Evolutionary conservation across 2,888 invertebrate species (phyloP).

Genomic region (Tanytarsus gracilentus): DNA sequence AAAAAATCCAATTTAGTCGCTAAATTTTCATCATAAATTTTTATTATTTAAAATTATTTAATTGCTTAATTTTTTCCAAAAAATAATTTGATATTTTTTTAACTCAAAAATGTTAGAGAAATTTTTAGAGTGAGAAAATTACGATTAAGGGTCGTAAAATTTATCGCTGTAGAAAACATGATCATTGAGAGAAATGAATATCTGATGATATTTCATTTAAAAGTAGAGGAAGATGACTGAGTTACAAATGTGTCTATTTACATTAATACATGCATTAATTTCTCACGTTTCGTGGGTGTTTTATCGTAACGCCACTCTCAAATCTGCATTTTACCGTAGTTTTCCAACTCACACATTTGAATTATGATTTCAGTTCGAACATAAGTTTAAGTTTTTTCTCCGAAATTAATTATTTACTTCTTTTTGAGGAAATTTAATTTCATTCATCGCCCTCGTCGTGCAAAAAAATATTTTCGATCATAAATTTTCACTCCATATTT

Average conservation of each 20-base stretch:
- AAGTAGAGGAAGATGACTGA: background rate
- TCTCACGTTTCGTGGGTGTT: background rate
- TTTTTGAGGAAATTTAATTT: constrained; percentile 4
- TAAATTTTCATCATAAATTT: no score
- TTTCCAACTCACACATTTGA: background rate
- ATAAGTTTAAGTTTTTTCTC: background rate
- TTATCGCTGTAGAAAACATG: no score
- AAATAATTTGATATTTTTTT: no score
- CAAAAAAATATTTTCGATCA: background rate
- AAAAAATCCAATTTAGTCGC: no score
- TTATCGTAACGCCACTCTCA: no score
- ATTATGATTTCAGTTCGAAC: background rate
- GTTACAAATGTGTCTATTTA: background rate
- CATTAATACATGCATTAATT: background rate
- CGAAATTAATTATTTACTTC: background rate
- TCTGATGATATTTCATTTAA: background rate
- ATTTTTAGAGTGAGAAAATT: no score
- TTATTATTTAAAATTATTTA: no score
- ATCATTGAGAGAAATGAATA: background rate
- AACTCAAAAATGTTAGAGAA: no score
- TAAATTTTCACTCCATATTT: background rate
- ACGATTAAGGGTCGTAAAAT: no score
- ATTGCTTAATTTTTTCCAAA: no score
- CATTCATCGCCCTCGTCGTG: background rate
- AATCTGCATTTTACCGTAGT: no score